Percentiles rank a stretch among this genome's conserved stretches.
Evolutionary conservation across 2,113 vertebrate species (phyloP).

Genomic region (Crotalus tigris): DNA sequence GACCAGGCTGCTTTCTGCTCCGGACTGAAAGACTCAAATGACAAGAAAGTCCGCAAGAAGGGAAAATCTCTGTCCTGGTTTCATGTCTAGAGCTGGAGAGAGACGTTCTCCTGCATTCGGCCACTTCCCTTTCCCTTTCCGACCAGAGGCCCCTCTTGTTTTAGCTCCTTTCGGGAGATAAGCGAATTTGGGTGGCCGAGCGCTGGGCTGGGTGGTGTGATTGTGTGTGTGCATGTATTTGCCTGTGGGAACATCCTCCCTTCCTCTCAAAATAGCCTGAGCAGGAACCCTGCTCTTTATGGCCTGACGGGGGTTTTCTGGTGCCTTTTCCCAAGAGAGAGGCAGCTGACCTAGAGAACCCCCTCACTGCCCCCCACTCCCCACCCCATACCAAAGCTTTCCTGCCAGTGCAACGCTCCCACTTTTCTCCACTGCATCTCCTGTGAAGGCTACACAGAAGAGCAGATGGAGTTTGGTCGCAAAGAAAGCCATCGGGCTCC

Average conservation of each 20-base stretch:
- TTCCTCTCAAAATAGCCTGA: not conserved
- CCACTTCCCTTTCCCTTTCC: not conserved
- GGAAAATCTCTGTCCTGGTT: not conserved
- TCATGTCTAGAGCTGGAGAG: not conserved
- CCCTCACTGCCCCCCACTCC: no score
- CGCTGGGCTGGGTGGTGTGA: not conserved
- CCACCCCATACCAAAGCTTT: no score
- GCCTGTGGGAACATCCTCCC: no score
- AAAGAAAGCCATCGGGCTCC: not conserved
- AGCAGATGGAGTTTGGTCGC: no score
- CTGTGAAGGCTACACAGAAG: not conserved
- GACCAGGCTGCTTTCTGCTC: not conserved
- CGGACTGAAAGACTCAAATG: not conserved
- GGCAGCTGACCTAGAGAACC: not conserved
- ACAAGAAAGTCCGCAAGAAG: not conserved
- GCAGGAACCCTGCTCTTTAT: not conserved
- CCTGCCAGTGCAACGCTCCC: no score
- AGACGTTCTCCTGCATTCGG: not conserved
- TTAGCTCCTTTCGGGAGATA: not conserved
- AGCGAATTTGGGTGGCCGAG: not conserved
- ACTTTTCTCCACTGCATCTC: not conserved
- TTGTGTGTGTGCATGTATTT: not conserved
- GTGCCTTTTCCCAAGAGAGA: not conserved
- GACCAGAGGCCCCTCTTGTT: not conserved
- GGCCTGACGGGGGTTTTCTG: not conserved